Conservation (phyloP, 92 coral and sea anemone genomes). For the Bergia sp. region DNA sequence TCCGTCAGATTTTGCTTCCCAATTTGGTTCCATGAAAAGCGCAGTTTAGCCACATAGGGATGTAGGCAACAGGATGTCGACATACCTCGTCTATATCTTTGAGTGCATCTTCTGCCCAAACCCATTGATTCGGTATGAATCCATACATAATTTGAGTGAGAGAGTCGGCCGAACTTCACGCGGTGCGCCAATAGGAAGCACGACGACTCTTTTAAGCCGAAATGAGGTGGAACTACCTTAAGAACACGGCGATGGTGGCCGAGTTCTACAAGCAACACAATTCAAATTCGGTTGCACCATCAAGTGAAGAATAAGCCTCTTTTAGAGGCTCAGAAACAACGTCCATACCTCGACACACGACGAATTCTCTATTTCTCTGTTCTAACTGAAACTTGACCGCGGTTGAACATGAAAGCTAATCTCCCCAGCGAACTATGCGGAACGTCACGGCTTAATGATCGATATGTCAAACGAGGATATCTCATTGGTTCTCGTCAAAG, state of each 20-base stretch:
- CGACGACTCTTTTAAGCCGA: not conserved
- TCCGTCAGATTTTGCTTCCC: not conserved
- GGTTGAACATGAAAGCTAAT: conserved; percentile 36
- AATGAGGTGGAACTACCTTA: not conserved
- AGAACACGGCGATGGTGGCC: not conserved
- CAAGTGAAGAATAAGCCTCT: conserved; percentile 16
- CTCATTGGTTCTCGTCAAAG: conserved; percentile 49
- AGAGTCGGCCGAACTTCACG: conserved; percentile 46
- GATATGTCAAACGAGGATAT: conserved; percentile 32
- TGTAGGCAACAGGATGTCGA: not conserved
- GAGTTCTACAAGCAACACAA: conserved; percentile 23
- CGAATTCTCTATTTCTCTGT: conserved; percentile 6
- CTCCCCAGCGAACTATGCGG: conserved; percentile 12
- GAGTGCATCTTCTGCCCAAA: conserved; percentile 74
- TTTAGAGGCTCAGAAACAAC: conserved; percentile 10
- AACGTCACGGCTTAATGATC: conserved; percentile 33
- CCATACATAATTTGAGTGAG: conserved; percentile 46
- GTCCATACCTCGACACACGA: conserved; percentile 12
- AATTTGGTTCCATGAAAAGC: conserved; percentile 13
- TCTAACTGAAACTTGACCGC: conserved; percentile 43
- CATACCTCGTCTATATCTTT: conserved; percentile 79
- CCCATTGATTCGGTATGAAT: conserved; percentile 38
- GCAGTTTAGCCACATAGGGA: not conserved
- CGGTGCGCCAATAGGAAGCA: conserved; percentile 24
- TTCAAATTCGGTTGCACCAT: not conserved